Base-by-base conservation (phyloP, 2,113 vertebrate species). In the Proteles cristata region DNA sequence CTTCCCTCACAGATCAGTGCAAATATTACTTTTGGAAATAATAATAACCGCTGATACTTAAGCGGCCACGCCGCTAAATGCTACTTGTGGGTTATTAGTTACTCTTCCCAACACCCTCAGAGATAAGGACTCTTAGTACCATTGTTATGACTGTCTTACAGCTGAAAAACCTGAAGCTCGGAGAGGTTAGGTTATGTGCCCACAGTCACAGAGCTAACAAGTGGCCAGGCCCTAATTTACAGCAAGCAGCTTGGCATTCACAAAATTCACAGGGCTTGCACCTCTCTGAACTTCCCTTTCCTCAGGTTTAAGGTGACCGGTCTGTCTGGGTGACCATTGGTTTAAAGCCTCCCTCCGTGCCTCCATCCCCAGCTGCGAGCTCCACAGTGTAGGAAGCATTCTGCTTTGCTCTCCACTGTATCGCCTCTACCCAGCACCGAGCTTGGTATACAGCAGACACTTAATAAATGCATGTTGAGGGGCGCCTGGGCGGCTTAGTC, bases 21-120 rank as follows among this genome's bases (percentile, higher is more conserved):
- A 94, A 26, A 77, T 55, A 63, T n/a, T 43, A 39, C 26, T 73
- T 92, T 84, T 43, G 45, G 53, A 94, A 92, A 76, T 10, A 69
- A 73, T 7, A 63, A 33, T 16, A 79, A 71, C 65, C 11, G 55
- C 25, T 58, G 14, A 23, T 43, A 53, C 21, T 23, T 71, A 74
- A 66, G 39, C 39, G 31, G 7, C 65, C 50, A 7, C 55, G n/a
- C 25, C 61, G 65, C 80, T 45, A 2, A 33, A 43, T 23, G 25
- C 61, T 31, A 45, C 76, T 11, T 66, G 25, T 26, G 55, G 25
- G 19, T n/a, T 61, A 87, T 55, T 33, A 63, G 11, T 55, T 48
- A 50, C 48, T 33, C 45, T 12, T 63, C 25, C n/a, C 68, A 28
- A 39, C 28, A 53, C 26, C 31, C 26, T 79, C 80, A 48, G 14